Evolutionary conservation across 2,888 invertebrate species (phyloP).

Genomic region (Pyralis farinalis): DNA sequence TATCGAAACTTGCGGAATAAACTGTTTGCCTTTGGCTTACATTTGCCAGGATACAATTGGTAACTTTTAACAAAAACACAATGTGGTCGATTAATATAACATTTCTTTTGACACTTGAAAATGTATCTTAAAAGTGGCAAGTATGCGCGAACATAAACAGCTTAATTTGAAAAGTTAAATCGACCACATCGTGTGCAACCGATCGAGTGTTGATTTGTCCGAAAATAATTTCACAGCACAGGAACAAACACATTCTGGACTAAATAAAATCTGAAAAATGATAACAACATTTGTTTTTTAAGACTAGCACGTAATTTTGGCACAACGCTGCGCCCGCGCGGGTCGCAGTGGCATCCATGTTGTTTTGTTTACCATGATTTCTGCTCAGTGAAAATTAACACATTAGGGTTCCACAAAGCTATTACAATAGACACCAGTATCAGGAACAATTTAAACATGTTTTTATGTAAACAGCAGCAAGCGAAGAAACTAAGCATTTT

Average conservation of each 20-base stretch:
- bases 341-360: constrained; percentile 71
- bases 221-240: constrained; percentile 74
- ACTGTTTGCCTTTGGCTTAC: constrained; percentile 6
- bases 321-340: constrained; percentile 69
- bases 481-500: constrained; percentile 61
- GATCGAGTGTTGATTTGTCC: constrained; percentile 73
- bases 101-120: too few species aligned
- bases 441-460: constrained; percentile 52
- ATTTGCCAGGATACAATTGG: constrained; percentile 11
- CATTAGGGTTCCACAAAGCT: constrained; percentile 58
- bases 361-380: constrained; percentile 56
- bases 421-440: constrained; percentile 39
- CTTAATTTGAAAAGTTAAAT: constrained; percentile 8
- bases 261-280: constrained; percentile 80
- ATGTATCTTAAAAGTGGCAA: background rate
- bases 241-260: constrained; percentile 79
- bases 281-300: constrained; percentile 76
- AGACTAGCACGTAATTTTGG: constrained; percentile 81
- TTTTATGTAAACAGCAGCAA: constrained; percentile 47
- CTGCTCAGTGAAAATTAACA: constrained; percentile 56
- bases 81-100: constrained; percentile 20
- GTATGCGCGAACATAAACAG: background rate
- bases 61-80: constrained; percentile 21
- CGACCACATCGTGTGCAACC: constrained; percentile 53
- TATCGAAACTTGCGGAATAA: background rate